phyloP scores from a whole-genome alignment of 2,113 vertebrate genomes.

The Chelonoidis abingdonii region DNA sequence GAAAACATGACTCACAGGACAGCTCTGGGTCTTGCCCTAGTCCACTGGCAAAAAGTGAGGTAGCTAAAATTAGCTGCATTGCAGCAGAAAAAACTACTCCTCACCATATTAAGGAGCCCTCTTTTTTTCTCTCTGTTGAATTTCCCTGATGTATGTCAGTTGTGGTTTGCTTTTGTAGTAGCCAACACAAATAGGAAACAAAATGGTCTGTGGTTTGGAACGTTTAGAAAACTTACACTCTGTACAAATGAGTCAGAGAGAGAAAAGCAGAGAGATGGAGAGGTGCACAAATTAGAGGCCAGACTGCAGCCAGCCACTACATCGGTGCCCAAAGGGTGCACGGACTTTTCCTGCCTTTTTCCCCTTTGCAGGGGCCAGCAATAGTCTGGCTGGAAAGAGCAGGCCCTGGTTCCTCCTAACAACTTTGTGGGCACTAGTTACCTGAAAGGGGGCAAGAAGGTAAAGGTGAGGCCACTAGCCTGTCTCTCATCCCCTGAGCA shows the following conservation, averaged over 20 bases:
- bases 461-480: background rate
- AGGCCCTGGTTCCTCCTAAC: background rate
- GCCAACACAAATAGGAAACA: background rate
- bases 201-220: background rate
- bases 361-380: background rate
- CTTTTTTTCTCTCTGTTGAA: background rate
- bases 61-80: background rate
- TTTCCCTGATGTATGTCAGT: background rate
- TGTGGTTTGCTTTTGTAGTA: background rate
- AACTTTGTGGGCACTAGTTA: background rate
- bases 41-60: background rate
- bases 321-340: background rate
- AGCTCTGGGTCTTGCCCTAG: background rate
- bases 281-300: background rate
- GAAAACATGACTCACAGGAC: background rate
- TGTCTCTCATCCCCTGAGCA: background rate
- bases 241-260: background rate
- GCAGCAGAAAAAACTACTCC: background rate
- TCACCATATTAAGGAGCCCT: background rate
- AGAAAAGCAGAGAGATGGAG: fast-evolving
- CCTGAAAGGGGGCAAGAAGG: background rate
- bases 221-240: background rate
- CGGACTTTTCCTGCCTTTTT: background rate
- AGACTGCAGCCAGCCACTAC: background rate
- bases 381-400: background rate